Conservation (phyloP, 2,113 vertebrate genomes). For the Chroicocephalus ridibundus region DNA sequence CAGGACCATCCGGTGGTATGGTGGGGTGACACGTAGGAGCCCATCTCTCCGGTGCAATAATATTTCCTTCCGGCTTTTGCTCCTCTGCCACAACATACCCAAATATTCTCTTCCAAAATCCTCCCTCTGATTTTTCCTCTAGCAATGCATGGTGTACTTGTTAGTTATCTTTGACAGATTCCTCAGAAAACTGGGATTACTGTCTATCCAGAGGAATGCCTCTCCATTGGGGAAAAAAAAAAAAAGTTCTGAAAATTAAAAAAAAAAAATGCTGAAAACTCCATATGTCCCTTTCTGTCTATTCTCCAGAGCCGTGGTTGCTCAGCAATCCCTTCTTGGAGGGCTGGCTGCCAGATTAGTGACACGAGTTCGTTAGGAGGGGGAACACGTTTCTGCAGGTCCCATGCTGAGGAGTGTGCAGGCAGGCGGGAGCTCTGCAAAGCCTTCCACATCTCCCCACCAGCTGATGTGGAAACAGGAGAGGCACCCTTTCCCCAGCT, state of each 20-base stretch:
- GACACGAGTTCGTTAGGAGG: neutral
- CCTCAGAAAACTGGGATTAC: neutral
- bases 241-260: neutral
- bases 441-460: neutral
- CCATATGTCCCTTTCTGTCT: neutral
- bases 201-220: neutral
- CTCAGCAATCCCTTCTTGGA: neutral
- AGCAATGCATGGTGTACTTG: neutral
- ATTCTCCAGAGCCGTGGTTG: constrained; percentile 3
- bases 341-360: constrained; percentile 23
- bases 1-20: neutral
- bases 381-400: constrained; percentile 32
- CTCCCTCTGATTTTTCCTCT: neutral
- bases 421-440: neutral
- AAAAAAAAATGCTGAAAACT: neutral
- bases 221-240: neutral
- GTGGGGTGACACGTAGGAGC: neutral
- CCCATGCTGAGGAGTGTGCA: neutral
- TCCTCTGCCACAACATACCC: neutral
- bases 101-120: neutral
- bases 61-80: neutral
- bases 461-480: neutral
- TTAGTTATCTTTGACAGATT: neutral
- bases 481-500: neutral
- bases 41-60: neutral